Evolutionary conservation across 2,888 invertebrate genomes (phyloP), one percentile per base, ranked within the genome.

Genomic region (Acheta domesticus): DNA sequence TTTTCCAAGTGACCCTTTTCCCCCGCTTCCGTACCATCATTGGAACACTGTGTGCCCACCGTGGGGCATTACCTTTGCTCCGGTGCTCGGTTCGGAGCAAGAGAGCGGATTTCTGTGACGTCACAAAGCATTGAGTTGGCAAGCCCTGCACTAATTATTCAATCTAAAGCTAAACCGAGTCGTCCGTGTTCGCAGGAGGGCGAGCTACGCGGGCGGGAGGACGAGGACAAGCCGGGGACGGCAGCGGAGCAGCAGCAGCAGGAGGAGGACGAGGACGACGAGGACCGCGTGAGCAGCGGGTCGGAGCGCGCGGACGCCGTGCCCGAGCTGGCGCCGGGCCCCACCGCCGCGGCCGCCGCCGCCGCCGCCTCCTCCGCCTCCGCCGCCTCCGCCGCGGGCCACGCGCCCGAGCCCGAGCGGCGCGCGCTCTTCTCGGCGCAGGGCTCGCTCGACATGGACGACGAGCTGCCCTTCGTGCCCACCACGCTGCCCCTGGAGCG

Each of bases 401-500:
- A 12, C n/a, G 19, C 20, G 12, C 20, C 75, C 4, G 92, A 92
- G 83, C 88, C 92, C 77, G 96, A 96, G 86, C 90, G 93, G 82
- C 92, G 93, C 82, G 91, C 92, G 2, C 89, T 96, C 75, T 94
- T 96, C 76, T 89, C 92, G 80, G 92, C 91, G 83, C 92, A 94
- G 85, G 95, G 95, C 85, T 95, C 95, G 74, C 93, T 94, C 85
- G 95, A 95, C 84, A 2, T 14, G 19, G 76, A 76, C n/a, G 93
- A 93, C 84, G 94, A 95, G 87, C 88, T 96, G 85, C 96, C 96
- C 2, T 96, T 95, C 86, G 92, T 96, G 84, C 96, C 96, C 80
- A 96, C 96, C n/a, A 96, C 96, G 79, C 88, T 96, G 85, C 96
- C 96, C 23, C 90, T 92, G 86, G 96, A 96, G 87, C 91, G 96